phyloP scores from a whole-genome alignment of 2,797 vertebrate genomes.

The Pelochelys cantorii region DNA sequence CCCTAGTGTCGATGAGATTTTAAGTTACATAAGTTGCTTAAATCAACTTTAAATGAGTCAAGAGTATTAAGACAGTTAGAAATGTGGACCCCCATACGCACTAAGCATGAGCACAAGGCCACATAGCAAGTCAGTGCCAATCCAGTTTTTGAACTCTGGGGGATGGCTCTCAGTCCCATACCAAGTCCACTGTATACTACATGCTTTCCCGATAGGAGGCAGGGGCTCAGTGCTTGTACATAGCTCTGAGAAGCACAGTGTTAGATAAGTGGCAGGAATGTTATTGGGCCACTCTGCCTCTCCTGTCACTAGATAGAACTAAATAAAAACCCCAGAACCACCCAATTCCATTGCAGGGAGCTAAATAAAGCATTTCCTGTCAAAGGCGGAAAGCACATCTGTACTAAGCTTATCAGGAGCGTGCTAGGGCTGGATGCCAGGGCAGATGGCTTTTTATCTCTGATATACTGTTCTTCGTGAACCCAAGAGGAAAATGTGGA shows the following conservation, averaged over 20 bases:
- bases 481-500: not conserved
- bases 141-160: not conserved
- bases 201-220: not conserved
- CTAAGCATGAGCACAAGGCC: not conserved
- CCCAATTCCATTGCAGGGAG: not conserved
- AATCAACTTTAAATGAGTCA: not conserved
- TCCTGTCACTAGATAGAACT: not conserved
- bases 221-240: not conserved
- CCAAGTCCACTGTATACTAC: not conserved
- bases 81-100: not conserved
- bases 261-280: not conserved
- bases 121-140: not conserved
- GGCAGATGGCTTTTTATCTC: slow-evolving; percentile 5
- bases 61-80: slow-evolving; percentile 18
- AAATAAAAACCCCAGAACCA: not conserved
- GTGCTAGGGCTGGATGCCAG: not conserved
- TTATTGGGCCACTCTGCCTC: not conserved
- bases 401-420: not conserved
- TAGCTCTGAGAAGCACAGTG: not conserved
- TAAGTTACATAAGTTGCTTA: not conserved
- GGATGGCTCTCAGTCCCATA: not conserved
- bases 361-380: not conserved
- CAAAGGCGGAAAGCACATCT: not conserved
- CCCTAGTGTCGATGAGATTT: not conserved
- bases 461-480: not conserved